A percentile compares a stretch with the other conserved stretches of the same genome.
phyloP scores from a whole-genome alignment of 2,797 vertebrate species.

The Ceryle rudis region DNA sequence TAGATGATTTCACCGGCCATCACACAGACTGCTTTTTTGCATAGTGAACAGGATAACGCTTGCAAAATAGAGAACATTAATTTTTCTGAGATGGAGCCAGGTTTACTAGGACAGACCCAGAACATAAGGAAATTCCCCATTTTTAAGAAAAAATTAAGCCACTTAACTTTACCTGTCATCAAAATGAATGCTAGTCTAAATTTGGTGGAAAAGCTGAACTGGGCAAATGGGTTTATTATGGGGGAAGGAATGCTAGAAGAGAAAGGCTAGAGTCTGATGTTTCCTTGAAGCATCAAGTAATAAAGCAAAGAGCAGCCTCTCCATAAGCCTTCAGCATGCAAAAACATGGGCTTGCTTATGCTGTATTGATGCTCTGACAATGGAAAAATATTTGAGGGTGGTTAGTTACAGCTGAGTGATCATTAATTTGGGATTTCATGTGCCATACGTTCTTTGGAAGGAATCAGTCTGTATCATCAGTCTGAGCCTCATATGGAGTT shows the following conservation, averaged over 20 bases:
- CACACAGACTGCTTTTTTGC: not conserved
- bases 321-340: not conserved
- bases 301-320: not conserved
- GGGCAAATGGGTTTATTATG: not conserved
- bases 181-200: not conserved
- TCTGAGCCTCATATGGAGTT: not conserved
- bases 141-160: conserved; percentile 27
- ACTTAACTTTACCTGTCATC: not conserved
- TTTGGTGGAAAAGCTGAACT: not conserved
- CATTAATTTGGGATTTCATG: not conserved
- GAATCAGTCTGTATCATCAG: not conserved
- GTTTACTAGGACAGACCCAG: not conserved
- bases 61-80: not conserved
- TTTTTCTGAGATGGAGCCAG: not conserved
- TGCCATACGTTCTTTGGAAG: not conserved
- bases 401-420: not conserved
- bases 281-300: not conserved
- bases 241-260: not conserved
- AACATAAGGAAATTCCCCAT: not conserved
- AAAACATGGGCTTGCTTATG: not conserved
- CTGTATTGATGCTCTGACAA: not conserved
- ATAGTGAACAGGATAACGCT: not conserved
- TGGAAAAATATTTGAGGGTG: not conserved
- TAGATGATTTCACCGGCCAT: not conserved
- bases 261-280: not conserved